Evolutionary conservation across 2,113 vertebrate species (phyloP).

Genomic region (Girardinichthys multiradiatus): DNA sequence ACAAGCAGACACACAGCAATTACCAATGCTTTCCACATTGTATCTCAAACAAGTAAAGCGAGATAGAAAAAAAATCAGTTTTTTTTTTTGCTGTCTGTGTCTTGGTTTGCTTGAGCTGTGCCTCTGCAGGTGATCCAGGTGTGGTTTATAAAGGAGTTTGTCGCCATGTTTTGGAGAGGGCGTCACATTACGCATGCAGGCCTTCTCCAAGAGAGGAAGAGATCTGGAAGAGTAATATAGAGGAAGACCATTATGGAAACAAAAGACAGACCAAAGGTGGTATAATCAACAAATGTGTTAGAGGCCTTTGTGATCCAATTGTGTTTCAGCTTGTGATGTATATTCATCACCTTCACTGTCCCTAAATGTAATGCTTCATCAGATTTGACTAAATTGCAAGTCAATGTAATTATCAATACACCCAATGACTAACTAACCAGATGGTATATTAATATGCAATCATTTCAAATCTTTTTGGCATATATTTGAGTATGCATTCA

Average conservation of each 20-base stretch:
- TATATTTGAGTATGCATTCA: neutral
- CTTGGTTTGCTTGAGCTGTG: slow-evolving; percentile 49
- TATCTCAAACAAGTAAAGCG: slow-evolving; percentile 7
- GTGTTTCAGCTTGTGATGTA: slow-evolving; percentile 34
- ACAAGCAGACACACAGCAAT: slow-evolving; percentile 78
- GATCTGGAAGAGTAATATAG: slow-evolving; percentile 69
- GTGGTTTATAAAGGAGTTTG: slow-evolving; percentile 74
- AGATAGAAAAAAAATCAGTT: neutral
- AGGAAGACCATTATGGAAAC: slow-evolving; percentile 80
- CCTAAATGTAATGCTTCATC: slow-evolving; percentile 13
- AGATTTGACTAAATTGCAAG: neutral
- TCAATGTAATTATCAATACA: neutral
- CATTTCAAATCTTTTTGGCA: neutral
- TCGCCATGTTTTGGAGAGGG: slow-evolving; percentile 29
- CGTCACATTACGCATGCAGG: slow-evolving; percentile 37
- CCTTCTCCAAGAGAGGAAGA: slow-evolving; percentile 35
- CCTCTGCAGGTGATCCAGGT: slow-evolving; percentile 48
- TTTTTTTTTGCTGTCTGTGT: slow-evolving; percentile 24
- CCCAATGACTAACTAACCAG: neutral
- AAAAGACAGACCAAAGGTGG: slow-evolving; percentile 73
- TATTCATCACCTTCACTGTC: slow-evolving; percentile 2
- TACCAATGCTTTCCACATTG: slow-evolving; percentile 76
- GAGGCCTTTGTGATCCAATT: slow-evolving; percentile 39
- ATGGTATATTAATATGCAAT: neutral
- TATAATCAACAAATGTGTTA: slow-evolving; percentile 61